These are phyloP conservation scores for Rhopilema esculentum DNA, from an alignment of 30 jellyfish, hydroid and myxozoan genomes.

Conservation along the genomic window DNA sequence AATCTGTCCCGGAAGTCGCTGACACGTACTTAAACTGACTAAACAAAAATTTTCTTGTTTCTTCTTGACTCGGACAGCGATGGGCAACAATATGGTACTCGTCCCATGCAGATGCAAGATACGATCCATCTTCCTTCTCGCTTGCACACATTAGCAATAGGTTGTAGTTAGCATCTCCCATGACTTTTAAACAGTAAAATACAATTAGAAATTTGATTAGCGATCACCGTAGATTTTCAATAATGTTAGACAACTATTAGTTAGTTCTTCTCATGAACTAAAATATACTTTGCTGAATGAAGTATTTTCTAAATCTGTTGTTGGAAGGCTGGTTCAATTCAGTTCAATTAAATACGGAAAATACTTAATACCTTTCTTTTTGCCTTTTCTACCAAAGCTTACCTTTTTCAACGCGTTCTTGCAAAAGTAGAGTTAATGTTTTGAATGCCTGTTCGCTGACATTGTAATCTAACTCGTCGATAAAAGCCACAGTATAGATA, in stretches of 20 bases:
- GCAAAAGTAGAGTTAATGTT: conserved; percentile 13
- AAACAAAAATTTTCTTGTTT: neutral
- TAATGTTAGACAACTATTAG: too few relatives aligned
- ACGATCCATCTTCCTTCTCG: conserved; percentile 73
- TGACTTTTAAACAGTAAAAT: neutral
- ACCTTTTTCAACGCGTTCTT: conserved; percentile 30
- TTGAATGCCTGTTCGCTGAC: conserved; percentile 53
- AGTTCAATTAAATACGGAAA: too few relatives aligned
- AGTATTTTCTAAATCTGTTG: too few relatives aligned
- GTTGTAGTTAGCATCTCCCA: neutral
- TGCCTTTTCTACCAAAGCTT: neutral
- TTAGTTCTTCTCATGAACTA: too few relatives aligned
- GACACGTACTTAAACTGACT: conserved; percentile 11
- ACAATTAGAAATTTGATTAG: too few relatives aligned
- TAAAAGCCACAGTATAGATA: conserved; percentile 42
- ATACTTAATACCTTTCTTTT: too few relatives aligned
- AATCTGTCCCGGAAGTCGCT: neutral
- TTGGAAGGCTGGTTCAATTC: too few relatives aligned
- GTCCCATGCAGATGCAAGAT: conserved; percentile 72
- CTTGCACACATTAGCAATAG: conserved; percentile 73
- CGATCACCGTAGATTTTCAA: too few relatives aligned
- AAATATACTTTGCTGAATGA: too few relatives aligned
- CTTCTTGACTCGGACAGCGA: conserved; percentile 21
- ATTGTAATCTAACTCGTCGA: conserved; percentile 46
- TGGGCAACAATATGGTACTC: conserved; percentile 47